Conservation (phyloP, 2,797 vertebrate species). For the Pelobates cultripes region DNA sequence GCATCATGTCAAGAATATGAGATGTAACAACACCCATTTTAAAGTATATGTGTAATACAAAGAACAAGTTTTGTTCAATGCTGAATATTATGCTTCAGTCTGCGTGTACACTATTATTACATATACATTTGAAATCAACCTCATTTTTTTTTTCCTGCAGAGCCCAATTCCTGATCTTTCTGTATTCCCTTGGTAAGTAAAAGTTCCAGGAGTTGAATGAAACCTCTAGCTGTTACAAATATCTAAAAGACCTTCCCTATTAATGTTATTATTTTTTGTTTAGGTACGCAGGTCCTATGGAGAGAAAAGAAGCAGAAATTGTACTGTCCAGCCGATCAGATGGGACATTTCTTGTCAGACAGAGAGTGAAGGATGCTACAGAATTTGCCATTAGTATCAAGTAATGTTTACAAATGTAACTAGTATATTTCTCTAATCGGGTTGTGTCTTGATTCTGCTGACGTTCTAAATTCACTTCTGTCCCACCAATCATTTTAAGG, state of each 20-base stretch:
- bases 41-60: too few relatives aligned
- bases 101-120: too few relatives aligned
- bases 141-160: constrained; percentile 63
- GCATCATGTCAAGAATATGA: too few relatives aligned
- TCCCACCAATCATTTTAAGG: not conserved
- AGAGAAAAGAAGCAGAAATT: constrained; percentile 80
- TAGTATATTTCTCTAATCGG: not conserved
- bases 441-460: too few relatives aligned
- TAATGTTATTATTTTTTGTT: not conserved
- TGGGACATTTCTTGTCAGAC: constrained; percentile 87
- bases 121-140: not conserved
- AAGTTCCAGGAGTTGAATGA: too few relatives aligned
- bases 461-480: too few relatives aligned
- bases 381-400: constrained; percentile 95
- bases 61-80: too few relatives aligned
- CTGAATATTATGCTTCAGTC: too few relatives aligned
- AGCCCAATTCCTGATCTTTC: constrained; percentile 79
- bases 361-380: constrained; percentile 83
- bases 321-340: constrained; percentile 81
- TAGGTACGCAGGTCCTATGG: constrained; percentile 90
- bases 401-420: constrained; percentile 65
- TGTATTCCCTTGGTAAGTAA: constrained; percentile 77
- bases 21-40: too few relatives aligned
- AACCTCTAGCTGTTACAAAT: not conserved
- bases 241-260: not conserved